These are phyloP conservation scores for Tholera decimalis DNA, from an alignment of 2,888 invertebrate species.

Conservation along the genomic window DNA sequence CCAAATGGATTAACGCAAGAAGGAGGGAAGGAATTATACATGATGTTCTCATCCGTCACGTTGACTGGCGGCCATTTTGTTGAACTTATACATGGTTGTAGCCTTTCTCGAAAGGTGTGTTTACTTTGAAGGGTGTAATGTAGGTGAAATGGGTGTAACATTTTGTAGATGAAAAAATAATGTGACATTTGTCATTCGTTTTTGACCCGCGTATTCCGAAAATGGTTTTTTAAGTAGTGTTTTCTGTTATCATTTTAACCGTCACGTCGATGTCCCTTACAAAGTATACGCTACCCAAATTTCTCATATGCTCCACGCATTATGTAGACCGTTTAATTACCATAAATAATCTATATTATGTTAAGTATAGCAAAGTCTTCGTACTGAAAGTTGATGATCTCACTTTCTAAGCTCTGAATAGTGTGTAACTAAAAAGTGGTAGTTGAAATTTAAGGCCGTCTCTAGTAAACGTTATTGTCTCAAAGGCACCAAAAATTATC, in stretches of 20 bases:
- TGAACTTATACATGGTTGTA: slow-evolving; percentile 55
- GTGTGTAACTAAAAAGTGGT: background rate
- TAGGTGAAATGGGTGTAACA: slow-evolving; percentile 6
- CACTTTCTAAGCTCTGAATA: background rate
- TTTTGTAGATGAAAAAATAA: slow-evolving; percentile 6
- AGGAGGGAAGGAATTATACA: slow-evolving; percentile 60
- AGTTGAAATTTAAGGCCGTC: background rate
- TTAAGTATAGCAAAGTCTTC: background rate
- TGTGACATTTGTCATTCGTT: background rate
- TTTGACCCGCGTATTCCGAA: background rate
- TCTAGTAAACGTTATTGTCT: background rate
- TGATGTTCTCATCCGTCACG: slow-evolving; percentile 67
- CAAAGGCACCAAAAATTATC: background rate
- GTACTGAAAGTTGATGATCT: background rate
- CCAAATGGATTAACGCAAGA: slow-evolving; percentile 58
- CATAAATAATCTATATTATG: background rate
- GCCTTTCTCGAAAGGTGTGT: slow-evolving; percentile 32
- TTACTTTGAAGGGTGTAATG: slow-evolving; percentile 24
- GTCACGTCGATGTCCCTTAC: too few relatives aligned
- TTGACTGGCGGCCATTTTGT: slow-evolving; percentile 60
- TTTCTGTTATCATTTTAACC: background rate
- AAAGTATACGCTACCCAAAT: too few relatives aligned
- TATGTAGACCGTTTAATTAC: background rate
- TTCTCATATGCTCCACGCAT: too few relatives aligned
- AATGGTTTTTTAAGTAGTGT: background rate